These are phyloP conservation scores for Caenorhabditis briggsae DNA, from an alignment of 1,140 invertebrate species.

Conservation along the genomic window DNA sequence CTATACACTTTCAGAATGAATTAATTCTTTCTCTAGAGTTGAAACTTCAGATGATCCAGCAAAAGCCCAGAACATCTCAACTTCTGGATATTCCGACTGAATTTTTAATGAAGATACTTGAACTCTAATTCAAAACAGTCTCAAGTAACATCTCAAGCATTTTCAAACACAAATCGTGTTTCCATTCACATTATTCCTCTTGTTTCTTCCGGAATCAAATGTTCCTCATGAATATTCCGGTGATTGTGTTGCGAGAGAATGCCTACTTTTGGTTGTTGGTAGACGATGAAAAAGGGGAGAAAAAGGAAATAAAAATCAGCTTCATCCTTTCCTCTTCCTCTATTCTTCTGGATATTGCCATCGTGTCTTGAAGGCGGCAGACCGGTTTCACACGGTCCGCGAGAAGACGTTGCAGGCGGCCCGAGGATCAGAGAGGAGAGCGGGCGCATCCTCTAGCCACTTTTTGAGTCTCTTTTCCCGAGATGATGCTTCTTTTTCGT, in stretches of 20 bases:
- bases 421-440: neutral
- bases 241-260: constrained; percentile 24
- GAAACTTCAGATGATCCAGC: too few relatives aligned
- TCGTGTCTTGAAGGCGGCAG: constrained; percentile 49
- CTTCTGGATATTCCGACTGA: too few relatives aligned
- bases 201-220: constrained; percentile 5
- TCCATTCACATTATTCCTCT: neutral
- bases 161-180: constrained; percentile 7
- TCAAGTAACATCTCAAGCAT: neutral
- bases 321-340: neutral
- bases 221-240: constrained; percentile 20
- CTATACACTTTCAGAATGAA: too few relatives aligned
- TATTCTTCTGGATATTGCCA: constrained; percentile 24
- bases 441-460: constrained; percentile 9
- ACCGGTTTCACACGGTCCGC: constrained; percentile 24
- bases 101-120: too few relatives aligned
- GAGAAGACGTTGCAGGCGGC: constrained; percentile 39
- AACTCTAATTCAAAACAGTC: too few relatives aligned
- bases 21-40: too few relatives aligned
- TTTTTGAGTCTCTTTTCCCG: constrained; percentile 16
- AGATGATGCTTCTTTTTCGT: neutral
- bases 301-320: constrained; percentile 46
- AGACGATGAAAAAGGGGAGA: constrained; percentile 13
- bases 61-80: too few relatives aligned
- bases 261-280: neutral